Percentiles rank a stretch among this genome's conserved stretches.
Conservation (phyloP, 2,113 vertebrate genomes). For the Nothoprocta pentlandii region DNA sequence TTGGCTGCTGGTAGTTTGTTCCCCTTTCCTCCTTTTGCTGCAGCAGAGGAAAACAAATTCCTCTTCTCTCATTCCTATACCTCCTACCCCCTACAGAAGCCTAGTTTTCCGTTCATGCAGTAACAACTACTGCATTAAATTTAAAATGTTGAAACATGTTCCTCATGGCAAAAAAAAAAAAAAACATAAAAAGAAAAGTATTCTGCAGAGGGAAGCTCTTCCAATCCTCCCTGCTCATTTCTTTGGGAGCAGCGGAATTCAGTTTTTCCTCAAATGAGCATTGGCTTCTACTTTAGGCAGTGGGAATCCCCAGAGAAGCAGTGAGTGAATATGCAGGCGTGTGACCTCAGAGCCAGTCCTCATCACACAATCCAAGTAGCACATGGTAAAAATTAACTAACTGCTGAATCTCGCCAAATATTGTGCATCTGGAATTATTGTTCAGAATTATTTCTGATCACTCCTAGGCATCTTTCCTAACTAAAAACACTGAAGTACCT, state of each 20-base stretch:
- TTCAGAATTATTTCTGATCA: conserved; percentile 19
- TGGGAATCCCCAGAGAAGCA: conserved; percentile 40
- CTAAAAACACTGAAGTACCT: conserved; percentile 18
- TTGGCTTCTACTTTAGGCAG: not conserved
- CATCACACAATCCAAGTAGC: conserved; percentile 1
- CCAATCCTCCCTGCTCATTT: not conserved
- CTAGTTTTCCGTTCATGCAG: not conserved
- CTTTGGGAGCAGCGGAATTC: not conserved
- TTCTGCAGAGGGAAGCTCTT: not conserved
- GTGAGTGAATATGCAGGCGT: not conserved
- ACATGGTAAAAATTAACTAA: conserved; percentile 55
- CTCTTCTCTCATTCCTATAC: not conserved
- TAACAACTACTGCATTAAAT: not conserved
- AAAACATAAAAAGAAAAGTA: not conserved
- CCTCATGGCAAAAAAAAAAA: not conserved
- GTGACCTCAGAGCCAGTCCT: not conserved
- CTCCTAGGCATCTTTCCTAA: conserved; percentile 10
- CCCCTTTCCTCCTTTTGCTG: not conserved
- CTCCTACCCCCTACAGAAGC: not conserved
- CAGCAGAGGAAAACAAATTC: not conserved
- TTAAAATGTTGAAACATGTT: not conserved
- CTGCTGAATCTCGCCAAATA: conserved; percentile 28
- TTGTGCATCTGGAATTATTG: conserved; percentile 23
- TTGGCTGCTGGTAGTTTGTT: not conserved
- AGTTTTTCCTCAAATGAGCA: conserved; percentile 2